These are phyloP conservation scores for Anoplolepis gracilipes DNA, from an alignment of 1,140 invertebrate genomes.

Conservation along the genomic window DNA sequence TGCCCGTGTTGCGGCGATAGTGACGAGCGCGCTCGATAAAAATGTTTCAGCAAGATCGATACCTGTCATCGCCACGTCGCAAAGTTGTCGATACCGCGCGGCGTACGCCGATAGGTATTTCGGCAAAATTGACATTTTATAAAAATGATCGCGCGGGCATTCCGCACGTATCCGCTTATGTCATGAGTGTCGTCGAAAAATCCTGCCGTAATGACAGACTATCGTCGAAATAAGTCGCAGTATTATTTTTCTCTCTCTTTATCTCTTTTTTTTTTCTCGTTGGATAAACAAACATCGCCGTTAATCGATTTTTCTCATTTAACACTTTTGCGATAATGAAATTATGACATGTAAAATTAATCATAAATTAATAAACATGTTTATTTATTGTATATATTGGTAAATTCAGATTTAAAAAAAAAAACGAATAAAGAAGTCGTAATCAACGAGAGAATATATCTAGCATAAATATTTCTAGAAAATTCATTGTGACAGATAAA, in stretches of 20 bases:
- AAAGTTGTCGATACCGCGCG: slow-evolving; percentile 47
- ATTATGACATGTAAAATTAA: too few relatives aligned
- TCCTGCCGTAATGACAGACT: slow-evolving; percentile 24
- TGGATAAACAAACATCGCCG: neutral
- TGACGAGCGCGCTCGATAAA: slow-evolving; percentile 59
- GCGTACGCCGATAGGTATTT: slow-evolving; percentile 35
- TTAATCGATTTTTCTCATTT: neutral
- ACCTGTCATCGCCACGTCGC: slow-evolving; percentile 55
- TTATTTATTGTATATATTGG: too few relatives aligned
- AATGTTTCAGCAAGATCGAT: slow-evolving; percentile 60
- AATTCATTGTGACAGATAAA: neutral
- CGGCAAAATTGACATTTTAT: slow-evolving; percentile 48
- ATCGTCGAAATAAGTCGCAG: slow-evolving; percentile 11
- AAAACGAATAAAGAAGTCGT: too few relatives aligned
- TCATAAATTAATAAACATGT: too few relatives aligned
- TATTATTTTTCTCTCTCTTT: neutral
- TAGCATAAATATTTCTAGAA: neutral
- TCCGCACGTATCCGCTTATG: neutral
- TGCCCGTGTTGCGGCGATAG: slow-evolving; percentile 30
- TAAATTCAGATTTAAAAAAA: too few relatives aligned
- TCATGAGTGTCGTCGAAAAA: slow-evolving; percentile 9
- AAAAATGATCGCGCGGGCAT: slow-evolving; percentile 48
- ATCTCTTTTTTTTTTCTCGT: neutral
- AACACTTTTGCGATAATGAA: neutral
- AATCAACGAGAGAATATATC: neutral